Evolutionary conservation across 2,888 invertebrate species (phyloP).

Genomic region (Anorthoa munda): DNA sequence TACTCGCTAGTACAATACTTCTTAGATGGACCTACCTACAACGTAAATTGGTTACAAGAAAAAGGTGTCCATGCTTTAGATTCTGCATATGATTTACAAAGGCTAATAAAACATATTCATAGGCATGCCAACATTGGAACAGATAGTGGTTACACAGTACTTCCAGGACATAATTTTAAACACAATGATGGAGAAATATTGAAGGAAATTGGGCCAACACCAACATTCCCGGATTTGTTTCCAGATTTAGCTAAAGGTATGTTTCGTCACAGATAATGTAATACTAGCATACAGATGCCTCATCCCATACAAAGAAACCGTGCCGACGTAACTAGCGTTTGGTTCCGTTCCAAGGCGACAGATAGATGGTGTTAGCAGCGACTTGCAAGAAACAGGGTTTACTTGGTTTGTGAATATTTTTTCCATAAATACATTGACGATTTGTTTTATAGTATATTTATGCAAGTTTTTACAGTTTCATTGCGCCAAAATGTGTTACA

Average conservation of each 20-base stretch:
- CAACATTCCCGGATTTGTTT: slow-evolving; percentile 68
- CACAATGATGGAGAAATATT: slow-evolving; percentile 65
- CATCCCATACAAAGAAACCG: too few species aligned
- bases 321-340: too few species aligned
- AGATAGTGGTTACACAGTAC: slow-evolving; percentile 52
- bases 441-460: too few species aligned
- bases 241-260: slow-evolving; percentile 63
- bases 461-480: too few species aligned
- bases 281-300: background rate
- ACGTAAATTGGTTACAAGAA: slow-evolving; percentile 74
- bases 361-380: too few species aligned
- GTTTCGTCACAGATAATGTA: background rate
- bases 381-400: too few species aligned
- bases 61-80: slow-evolving; percentile 78
- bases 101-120: slow-evolving; percentile 77
- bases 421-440: too few species aligned
- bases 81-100: slow-evolving; percentile 77
- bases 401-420: too few species aligned
- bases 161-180: slow-evolving; percentile 65
- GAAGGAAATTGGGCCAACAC: slow-evolving; percentile 76
- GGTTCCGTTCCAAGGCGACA: too few species aligned
- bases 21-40: slow-evolving; percentile 78
- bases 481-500: too few species aligned
- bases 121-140: slow-evolving; percentile 71
- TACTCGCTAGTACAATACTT: slow-evolving; percentile 81